phyloP scores from a whole-genome alignment of 2,113 vertebrate species.

The Gadus macrocephalus region DNA sequence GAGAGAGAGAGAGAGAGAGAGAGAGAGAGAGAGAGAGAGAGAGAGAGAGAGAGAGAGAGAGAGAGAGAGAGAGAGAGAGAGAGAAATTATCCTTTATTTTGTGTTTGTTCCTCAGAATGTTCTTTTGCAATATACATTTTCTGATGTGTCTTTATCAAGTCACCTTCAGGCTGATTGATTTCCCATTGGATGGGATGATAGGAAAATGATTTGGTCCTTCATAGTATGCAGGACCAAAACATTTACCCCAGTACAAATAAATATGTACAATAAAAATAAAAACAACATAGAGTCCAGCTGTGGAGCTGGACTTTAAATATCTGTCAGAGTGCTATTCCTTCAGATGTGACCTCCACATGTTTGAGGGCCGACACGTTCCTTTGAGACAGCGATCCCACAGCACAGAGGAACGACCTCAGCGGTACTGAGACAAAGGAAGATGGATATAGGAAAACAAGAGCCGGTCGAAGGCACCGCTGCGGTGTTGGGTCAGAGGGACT shows the following conservation, averaged over 20 bases:
- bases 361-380: not conserved
- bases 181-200: no score
- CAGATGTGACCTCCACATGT: slow-evolving; percentile 13
- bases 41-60: not conserved
- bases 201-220: no score
- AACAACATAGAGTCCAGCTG: no score
- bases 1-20: not conserved
- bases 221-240: no score
- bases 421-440: slow-evolving; percentile 1
- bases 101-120: not conserved
- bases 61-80: not conserved
- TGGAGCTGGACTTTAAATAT: not conserved
- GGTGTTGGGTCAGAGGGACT: not conserved
- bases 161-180: no score
- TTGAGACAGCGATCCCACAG: slow-evolving; percentile 23
- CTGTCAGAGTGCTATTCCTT: slow-evolving; percentile 9
- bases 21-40: not conserved
- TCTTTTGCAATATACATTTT: no score
- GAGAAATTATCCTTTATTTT: not conserved
- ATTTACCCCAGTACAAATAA: no score
- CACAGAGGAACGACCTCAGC: slow-evolving; percentile 26
- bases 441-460: not conserved
- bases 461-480: not conserved
- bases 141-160: no score
- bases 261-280: no score